Base-by-base conservation (phyloP, 2,797 vertebrate genomes). In the Remorina albescens region DNA sequence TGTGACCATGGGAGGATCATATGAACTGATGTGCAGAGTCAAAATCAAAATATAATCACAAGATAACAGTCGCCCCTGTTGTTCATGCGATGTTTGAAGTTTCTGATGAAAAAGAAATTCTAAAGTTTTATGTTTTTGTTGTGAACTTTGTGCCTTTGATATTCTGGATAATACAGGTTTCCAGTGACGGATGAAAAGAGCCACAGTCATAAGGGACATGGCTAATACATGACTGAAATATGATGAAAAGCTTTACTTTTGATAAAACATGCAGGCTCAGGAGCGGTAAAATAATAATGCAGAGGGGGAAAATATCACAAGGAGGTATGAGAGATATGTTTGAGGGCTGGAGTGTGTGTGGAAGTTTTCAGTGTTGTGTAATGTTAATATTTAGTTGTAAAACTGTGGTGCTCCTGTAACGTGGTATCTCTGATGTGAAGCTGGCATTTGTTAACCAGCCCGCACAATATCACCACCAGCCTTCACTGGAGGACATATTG, bases 241-340 rank as follows among this genome's bases (percentile, higher is more conserved):
- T 60, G 32, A 74, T 74, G 44, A 78, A 55, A 30, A 54, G 39
- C 49, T 80, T 46, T 23, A n/a, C 34, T 66, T 83, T 76, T 71
- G 63, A 78, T 85, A n/a, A 63, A 68, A 62, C 55, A 71, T 76
- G 68, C 55, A 71, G 34, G 30, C 51, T 60, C 50, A 44, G 34
- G 41, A 59, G 67, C 3, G 2, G n/a, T 51, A 23, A 50, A 58
- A 63, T 53, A 58, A 37, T 56, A 49, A 75, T 47, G 44, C 5
- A 69, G 30, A 3, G 30, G 61, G 21, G 39, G 18, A 39, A 65
- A 73, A 18, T 23, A 64, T 2, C 6, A 26, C 8, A 56, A 16
- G 26, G 57, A 64, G 37, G 13, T 25, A 37, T 42, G 11, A 60
- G 15, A 57, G 56, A 39, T 54, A 46, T 67, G 41, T 62, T 13